Conservation (phyloP, 2,888 invertebrate species). For the Pristionchus mayeri region DNA sequence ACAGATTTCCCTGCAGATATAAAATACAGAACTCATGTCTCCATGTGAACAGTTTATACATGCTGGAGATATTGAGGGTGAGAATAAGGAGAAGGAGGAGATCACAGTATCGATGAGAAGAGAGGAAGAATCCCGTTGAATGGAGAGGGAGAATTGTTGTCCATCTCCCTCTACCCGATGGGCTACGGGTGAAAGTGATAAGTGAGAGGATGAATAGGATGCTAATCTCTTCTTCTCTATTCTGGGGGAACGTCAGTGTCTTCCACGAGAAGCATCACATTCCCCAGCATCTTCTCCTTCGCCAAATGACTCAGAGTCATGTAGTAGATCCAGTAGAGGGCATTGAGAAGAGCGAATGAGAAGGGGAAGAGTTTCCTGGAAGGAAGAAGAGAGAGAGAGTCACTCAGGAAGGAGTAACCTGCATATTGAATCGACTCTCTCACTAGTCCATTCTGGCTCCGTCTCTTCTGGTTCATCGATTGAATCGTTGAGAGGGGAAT, state of each 20-base stretch:
- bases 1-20: neutral
- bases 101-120: slow-evolving; percentile 4
- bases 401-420: slow-evolving; percentile 50
- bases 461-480: slow-evolving; percentile 55
- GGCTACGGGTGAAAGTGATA: neutral
- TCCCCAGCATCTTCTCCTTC: slow-evolving; percentile 55
- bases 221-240: neutral
- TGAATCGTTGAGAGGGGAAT: neutral
- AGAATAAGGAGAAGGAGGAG: too few species aligned
- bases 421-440: slow-evolving; percentile 68
- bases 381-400: neutral
- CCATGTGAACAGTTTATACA: too few species aligned
- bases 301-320: slow-evolving; percentile 66
- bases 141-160: neutral
- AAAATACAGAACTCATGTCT: too few species aligned
- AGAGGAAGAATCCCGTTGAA: slow-evolving; percentile 6
- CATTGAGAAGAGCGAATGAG: slow-evolving; percentile 67
- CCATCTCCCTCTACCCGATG: neutral
- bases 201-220: neutral
- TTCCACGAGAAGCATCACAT: slow-evolving; percentile 4
- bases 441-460: slow-evolving; percentile 70
- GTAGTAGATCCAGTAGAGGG: slow-evolving; percentile 73
- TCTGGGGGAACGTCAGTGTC: slow-evolving; percentile 21
- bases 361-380: slow-evolving; percentile 71
- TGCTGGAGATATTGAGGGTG: neutral